phyloP scores from a whole-genome alignment of 2,113 vertebrate species.

The Hepsetus odoe region DNA sequence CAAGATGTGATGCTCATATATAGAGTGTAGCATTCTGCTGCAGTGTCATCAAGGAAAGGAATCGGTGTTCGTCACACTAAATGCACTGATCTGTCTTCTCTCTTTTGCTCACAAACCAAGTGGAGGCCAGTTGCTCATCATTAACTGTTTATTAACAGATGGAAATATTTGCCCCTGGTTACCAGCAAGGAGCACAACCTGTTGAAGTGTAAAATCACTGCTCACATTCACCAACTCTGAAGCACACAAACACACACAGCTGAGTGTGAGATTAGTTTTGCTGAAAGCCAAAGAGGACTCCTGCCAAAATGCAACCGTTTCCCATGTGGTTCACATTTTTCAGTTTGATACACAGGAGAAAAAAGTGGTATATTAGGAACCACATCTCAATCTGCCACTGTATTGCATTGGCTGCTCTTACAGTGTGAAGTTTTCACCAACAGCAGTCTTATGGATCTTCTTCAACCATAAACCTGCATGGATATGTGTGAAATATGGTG shows the following conservation, averaged over 20 bases:
- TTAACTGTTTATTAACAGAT: neutral
- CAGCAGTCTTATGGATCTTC: constrained; percentile 6
- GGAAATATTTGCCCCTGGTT: neutral
- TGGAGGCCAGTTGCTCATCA: neutral
- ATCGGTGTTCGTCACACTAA: neutral
- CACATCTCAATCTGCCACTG: constrained; percentile 30
- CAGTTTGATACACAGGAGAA: constrained; percentile 37
- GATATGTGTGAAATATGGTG: neutral
- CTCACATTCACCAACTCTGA: neutral
- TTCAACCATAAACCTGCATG: neutral
- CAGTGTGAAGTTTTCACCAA: constrained; percentile 4
- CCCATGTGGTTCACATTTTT: constrained; percentile 40
- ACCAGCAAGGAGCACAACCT: neutral
- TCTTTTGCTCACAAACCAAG: neutral
- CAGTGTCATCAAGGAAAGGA: neutral
- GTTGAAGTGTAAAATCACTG: neutral
- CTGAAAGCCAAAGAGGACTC: constrained; percentile 26
- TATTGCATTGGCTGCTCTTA: constrained; percentile 4
- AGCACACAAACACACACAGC: neutral
- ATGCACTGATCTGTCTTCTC: neutral
- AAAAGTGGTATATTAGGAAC: constrained; percentile 24
- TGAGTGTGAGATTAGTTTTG: constrained; percentile 32
- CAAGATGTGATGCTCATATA: neutral
- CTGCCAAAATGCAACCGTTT: constrained; percentile 48
- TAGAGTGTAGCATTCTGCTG: neutral